Evolutionary conservation across 2,888 invertebrate species (phyloP).

Genomic region (Deilephila porcellus): DNA sequence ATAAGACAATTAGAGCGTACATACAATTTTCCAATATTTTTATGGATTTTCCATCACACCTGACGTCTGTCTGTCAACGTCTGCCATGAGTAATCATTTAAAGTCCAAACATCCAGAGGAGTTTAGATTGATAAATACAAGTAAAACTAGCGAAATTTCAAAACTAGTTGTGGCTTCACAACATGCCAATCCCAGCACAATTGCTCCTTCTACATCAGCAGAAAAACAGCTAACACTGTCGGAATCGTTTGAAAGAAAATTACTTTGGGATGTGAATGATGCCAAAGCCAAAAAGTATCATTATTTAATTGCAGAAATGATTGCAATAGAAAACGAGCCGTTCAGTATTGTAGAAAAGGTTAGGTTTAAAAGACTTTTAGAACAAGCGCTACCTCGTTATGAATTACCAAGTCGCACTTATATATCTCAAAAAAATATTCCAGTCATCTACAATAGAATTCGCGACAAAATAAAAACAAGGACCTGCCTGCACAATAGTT

Average conservation of each 20-base stretch:
- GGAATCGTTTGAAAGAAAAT: slow-evolving; percentile 13
- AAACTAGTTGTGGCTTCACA: no score
- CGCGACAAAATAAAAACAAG: slow-evolving; percentile 39
- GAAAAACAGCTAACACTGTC: no score
- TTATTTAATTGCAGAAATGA: slow-evolving; percentile 56
- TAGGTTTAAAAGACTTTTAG: slow-evolving; percentile 47
- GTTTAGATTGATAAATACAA: no score
- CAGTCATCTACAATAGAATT: slow-evolving; percentile 42
- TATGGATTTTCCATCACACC: no score
- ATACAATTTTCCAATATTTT: no score
- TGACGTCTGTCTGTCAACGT: no score
- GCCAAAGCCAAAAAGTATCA: slow-evolving; percentile 46
- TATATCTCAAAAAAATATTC: slow-evolving; percentile 38
- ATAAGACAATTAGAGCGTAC: no score
- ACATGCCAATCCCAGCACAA: no score
- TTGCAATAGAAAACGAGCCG: slow-evolving; percentile 53
- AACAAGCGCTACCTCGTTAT: slow-evolving; percentile 45
- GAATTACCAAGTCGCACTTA: slow-evolving; percentile 44
- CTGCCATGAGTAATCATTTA: no score
- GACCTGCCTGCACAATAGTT: slow-evolving; percentile 42
- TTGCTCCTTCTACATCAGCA: no score
- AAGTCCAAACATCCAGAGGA: no score
- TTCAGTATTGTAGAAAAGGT: slow-evolving; percentile 47
- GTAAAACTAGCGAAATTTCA: no score
- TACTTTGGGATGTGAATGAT: slow-evolving; percentile 37